Evolutionary conservation across 2,113 vertebrate genomes (phyloP).

Genomic region (Coreoperca whiteheadi): DNA sequence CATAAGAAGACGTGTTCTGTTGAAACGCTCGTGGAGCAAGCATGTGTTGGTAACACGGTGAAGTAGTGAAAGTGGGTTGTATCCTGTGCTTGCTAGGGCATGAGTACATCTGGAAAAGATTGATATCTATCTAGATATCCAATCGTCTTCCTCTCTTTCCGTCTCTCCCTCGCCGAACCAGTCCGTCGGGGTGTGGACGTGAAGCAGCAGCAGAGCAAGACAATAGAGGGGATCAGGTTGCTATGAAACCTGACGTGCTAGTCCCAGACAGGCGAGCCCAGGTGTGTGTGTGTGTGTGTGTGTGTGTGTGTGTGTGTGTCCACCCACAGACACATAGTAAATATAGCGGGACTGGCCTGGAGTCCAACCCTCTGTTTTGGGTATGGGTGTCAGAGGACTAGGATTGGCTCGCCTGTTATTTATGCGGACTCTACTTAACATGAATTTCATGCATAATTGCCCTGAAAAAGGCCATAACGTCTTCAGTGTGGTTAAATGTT

Average conservation of each 20-base stretch:
- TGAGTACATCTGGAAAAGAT: not conserved
- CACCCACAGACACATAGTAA: conserved; percentile 35
- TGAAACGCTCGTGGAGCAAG: not conserved
- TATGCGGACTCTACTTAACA: conserved; percentile 6
- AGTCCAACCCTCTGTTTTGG: conserved; percentile 1
- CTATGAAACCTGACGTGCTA: conserved; percentile 67
- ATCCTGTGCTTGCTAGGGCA: not conserved
- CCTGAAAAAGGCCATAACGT: not conserved
- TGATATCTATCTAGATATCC: not conserved
- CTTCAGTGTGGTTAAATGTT: not conserved
- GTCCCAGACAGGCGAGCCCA: conserved; percentile 30
- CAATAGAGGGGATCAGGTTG: conserved; percentile 68
- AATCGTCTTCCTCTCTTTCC: conserved; percentile 2
- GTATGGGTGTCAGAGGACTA: not conserved
- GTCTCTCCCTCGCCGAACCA: conserved; percentile 50
- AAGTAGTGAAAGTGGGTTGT: not conserved
- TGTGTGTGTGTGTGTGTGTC: conserved; percentile 29
- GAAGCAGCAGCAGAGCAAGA: conserved; percentile 36
- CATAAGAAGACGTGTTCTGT: not conserved
- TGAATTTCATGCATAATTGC: not conserved
- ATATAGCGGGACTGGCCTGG: not conserved
- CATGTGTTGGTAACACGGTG: not conserved
- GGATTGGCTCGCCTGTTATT: not conserved
- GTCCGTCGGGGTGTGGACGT: conserved; percentile 55
- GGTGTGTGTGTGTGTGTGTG: conserved; percentile 27